These are phyloP conservation scores for Drosophila kohkoa DNA, from an alignment of 1,140 invertebrate species.

Conservation along the genomic window DNA sequence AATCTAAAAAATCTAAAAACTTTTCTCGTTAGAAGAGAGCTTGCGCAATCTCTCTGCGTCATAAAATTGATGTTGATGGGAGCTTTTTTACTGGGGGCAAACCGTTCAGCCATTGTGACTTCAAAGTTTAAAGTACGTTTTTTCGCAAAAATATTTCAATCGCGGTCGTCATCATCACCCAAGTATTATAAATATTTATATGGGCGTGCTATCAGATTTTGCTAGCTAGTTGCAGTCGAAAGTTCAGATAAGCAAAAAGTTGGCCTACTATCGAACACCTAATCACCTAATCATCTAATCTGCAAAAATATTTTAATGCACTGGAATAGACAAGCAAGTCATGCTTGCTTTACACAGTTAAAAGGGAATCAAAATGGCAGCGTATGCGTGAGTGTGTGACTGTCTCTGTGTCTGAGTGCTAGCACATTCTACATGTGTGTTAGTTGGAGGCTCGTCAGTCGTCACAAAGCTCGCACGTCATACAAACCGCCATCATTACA, in stretches of 20 bases:
- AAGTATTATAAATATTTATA: constrained; percentile 13
- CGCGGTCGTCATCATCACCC: constrained; percentile 34
- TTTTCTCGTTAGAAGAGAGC: constrained; percentile 10
- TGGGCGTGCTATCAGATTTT: not conserved
- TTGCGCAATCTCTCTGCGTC: constrained; percentile 9
- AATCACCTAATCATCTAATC: too few relatives aligned
- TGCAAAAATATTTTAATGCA: not conserved
- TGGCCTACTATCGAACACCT: not conserved
- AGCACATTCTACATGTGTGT: constrained; percentile 21
- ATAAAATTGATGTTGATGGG: not conserved
- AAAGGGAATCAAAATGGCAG: not conserved
- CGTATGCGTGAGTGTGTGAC: not conserved
- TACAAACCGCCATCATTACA: constrained; percentile 35
- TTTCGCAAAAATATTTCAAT: not conserved
- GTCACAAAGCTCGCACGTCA: constrained; percentile 67
- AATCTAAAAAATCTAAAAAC: not conserved
- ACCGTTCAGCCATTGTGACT: constrained; percentile 34
- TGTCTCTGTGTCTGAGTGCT: not conserved
- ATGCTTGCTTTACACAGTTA: constrained; percentile 1
- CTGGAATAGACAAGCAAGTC: not conserved
- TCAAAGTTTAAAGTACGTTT: constrained; percentile 62
- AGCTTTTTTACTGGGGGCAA: constrained; percentile 33
- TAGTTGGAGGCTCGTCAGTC: constrained; percentile 76
- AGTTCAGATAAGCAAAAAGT: constrained; percentile 5
- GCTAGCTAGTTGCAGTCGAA: not conserved